Percentiles rank a stretch among this genome's conserved stretches.
Conservation (phyloP, 2,888 invertebrate species). For the Cosmorhoe ocellata region DNA sequence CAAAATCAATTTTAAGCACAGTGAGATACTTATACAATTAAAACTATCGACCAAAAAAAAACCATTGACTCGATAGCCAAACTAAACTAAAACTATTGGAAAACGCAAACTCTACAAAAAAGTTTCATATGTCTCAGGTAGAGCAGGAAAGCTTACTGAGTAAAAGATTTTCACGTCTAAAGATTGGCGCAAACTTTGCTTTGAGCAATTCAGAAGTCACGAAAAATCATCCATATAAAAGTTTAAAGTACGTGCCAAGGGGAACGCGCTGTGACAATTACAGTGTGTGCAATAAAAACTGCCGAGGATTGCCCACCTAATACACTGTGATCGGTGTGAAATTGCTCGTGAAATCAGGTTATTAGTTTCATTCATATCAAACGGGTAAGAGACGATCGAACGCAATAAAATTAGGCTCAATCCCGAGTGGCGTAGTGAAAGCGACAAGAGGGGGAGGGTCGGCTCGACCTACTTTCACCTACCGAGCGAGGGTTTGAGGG, state of each 20-base stretch:
- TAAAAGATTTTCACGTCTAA: too few species aligned
- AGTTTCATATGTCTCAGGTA: too few species aligned
- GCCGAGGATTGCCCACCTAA: slow-evolving; percentile 23
- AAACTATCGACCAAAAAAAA: too few species aligned
- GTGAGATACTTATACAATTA: too few species aligned
- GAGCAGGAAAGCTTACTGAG: too few species aligned
- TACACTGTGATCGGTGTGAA: slow-evolving; percentile 31
- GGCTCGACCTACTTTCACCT: slow-evolving; percentile 61
- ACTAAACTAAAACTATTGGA: too few species aligned
- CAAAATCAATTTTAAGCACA: neutral
- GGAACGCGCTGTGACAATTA: slow-evolving; percentile 5
- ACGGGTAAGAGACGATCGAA: slow-evolving; percentile 65
- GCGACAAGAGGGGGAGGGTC: slow-evolving; percentile 58
- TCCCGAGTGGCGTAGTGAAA: slow-evolving; percentile 65
- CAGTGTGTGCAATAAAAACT: slow-evolving; percentile 9
- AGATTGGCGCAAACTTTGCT: too few species aligned
- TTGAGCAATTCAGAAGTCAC: too few species aligned
- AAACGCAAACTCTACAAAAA: too few species aligned
- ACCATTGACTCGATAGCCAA: too few species aligned
- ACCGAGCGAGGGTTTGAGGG: slow-evolving; percentile 33
- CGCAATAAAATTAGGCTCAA: slow-evolving; percentile 77
- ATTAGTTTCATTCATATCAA: slow-evolving; percentile 49
- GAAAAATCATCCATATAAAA: neutral
- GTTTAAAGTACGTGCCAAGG: neutral
- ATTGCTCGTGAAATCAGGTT: slow-evolving; percentile 38